phyloP scores from a whole-genome alignment of 2,797 vertebrate species.

The Zenarchopterus dispar region DNA sequence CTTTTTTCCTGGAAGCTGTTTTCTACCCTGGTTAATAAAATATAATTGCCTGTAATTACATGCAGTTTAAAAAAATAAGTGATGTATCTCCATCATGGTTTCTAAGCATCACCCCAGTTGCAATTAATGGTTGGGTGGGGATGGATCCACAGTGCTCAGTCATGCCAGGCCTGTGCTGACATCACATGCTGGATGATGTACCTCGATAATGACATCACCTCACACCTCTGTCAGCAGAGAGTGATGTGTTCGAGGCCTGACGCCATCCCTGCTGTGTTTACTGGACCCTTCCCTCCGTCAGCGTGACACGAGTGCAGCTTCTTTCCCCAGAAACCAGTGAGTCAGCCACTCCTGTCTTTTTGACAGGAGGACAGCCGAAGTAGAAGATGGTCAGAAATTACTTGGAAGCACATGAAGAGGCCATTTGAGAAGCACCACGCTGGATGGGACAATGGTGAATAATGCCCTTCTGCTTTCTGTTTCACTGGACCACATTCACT shows the following conservation, averaged over 20 bases:
- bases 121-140: background rate
- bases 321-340: conserved; percentile 51
- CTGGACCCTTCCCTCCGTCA: conserved; percentile 44
- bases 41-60: too few species aligned
- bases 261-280: conserved; percentile 41
- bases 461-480: too few species aligned
- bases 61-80: conserved; percentile 4
- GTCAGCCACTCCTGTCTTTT: conserved; percentile 49
- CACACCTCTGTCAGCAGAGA: conserved; percentile 51
- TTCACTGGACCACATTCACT: too few species aligned
- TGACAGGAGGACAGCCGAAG: background rate
- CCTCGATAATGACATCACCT: conserved; percentile 54
- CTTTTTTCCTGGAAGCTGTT: too few species aligned
- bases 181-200: conserved; percentile 54
- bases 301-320: conserved; percentile 54
- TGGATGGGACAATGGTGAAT: background rate
- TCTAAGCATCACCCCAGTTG: conserved; percentile 15
- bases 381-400: background rate
- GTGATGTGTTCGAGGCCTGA: conserved; percentile 49
- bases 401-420: background rate
- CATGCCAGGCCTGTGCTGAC: conserved; percentile 33
- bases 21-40: too few species aligned
- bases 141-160: conserved; percentile 16
- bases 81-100: conserved; percentile 22
- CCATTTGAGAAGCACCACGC: background rate